Evolutionary conservation across 2,797 vertebrate species (phyloP).

Genomic region (Takifugu rubripes): DNA sequence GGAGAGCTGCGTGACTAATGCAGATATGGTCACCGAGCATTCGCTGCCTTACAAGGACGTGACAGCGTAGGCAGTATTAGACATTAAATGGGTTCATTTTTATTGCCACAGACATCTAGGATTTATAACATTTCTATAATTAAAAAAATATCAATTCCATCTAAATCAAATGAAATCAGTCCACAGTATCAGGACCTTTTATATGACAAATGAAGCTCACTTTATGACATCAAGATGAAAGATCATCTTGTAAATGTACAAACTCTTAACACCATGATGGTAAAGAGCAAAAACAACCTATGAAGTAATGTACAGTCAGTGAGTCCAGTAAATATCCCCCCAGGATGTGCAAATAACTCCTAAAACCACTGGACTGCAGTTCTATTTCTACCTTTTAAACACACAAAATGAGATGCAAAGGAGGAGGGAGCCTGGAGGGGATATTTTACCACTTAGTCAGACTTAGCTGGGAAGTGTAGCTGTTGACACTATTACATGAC

Average conservation of each 20-base stretch:
- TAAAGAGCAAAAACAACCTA: too few relatives aligned
- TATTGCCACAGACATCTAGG: constrained; percentile 26
- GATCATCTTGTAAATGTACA: too few relatives aligned
- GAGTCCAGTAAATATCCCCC: constrained; percentile 36
- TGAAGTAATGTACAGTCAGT: constrained; percentile 5
- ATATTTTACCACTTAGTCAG: constrained; percentile 9
- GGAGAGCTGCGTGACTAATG: constrained; percentile 53
- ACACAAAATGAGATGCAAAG: constrained; percentile 37
- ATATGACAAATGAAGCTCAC: too few relatives aligned
- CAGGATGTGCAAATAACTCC: constrained; percentile 38
- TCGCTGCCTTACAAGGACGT: constrained; percentile 23
- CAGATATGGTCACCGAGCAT: constrained; percentile 29
- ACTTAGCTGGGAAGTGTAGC: too few relatives aligned
- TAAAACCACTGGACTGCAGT: constrained; percentile 48
- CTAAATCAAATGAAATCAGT: background rate
- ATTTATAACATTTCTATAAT: background rate
- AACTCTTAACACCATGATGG: too few relatives aligned
- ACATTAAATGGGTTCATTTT: constrained; percentile 42
- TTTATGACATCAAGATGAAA: too few relatives aligned
- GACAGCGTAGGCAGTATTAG: constrained; percentile 29
- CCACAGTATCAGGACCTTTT: too few relatives aligned
- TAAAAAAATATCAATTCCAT: constrained; percentile 23
- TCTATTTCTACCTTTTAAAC: constrained; percentile 40
- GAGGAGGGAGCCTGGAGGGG: constrained; percentile 8
- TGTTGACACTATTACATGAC: too few relatives aligned